phyloP scores from a whole-genome alignment of 2,113 vertebrate genomes.

The Phyllostomus discolor region DNA sequence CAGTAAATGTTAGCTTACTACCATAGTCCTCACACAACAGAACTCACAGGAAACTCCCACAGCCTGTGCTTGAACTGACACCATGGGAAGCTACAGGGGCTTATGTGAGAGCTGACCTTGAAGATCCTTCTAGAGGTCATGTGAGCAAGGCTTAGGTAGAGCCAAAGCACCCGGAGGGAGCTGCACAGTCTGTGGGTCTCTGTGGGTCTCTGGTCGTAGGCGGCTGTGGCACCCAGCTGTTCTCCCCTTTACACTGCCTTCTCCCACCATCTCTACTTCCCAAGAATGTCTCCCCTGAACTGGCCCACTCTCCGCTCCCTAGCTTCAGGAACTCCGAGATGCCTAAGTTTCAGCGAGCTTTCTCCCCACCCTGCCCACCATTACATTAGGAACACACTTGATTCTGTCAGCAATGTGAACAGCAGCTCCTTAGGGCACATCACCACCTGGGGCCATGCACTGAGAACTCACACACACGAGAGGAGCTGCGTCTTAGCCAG shows the following conservation, averaged over 20 bases:
- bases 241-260: not conserved
- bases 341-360: not conserved
- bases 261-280: not conserved
- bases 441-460: not conserved
- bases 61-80: not conserved
- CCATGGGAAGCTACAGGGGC: not conserved
- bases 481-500: not conserved
- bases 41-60: not conserved
- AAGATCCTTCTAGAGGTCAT: not conserved
- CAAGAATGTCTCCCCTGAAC: not conserved
- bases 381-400: not conserved
- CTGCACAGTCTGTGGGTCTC: not conserved
- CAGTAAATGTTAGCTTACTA: not conserved
- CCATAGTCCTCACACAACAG: not conserved
- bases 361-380: not conserved
- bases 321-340: not conserved
- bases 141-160: not conserved
- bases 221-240: not conserved
- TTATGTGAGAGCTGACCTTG: not conserved
- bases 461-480: not conserved
- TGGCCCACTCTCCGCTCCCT: not conserved
- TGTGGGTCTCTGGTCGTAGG: not conserved
- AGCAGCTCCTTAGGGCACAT: not conserved
- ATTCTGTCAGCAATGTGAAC: not conserved
- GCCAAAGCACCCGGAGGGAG: not conserved